Evolutionary conservation across 2,888 invertebrate genomes (phyloP), one percentile per base, ranked within the genome.

Genomic region (Drosophila yooni): DNA sequence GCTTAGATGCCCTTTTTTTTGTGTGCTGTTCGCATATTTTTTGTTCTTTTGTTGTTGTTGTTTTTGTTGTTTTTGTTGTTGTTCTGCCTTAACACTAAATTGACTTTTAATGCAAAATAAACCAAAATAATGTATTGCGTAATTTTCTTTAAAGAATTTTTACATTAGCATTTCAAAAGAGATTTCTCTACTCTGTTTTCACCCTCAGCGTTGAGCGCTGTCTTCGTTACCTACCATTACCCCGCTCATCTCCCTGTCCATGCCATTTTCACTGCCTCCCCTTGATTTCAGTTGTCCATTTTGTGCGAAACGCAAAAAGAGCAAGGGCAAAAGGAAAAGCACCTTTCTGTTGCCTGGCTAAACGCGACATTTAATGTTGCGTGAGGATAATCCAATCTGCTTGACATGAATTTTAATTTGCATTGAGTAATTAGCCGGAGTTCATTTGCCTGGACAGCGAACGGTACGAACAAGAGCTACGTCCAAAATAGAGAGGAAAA

Each of bases 311-410:
- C 43, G 51, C 58, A 53, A 67, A 46, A 46, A 56, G 48, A 59
- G 40, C 58, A 65, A 75, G 66, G 36, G 63, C 51, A 60, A 46
- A 59, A 56, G 65, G 65, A 61, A 62, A 70, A 69, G 63, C 71
- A 88, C 84, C 89, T 87, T 87, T 79, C 70, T 59, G 69, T 59
- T 76, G 72, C 66, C 67, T 74, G 73, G 76, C 74, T 86, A 86
- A 83, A 88, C 84, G 90, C 88, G 84, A 81, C 86, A 86, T 88
- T 90, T 88, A 85, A 88, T 90, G 88, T 86, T 88, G 88, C 89
- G 83, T 82, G 88, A 90, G 90, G 87, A 91, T 89, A 91, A 91
- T 91, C 89, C 89, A 89, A 89, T 89, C 91, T 91, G 87, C 88
- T 83, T 90, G 89, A 81, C 90, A 91, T 89, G 89, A 89, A 89